A percentile compares a stretch with the other conserved stretches of the same genome.
These are phyloP conservation scores for Lissocephala sabroskyi DNA, from an alignment of 2,888 invertebrate genomes.

Conservation along the genomic window DNA sequence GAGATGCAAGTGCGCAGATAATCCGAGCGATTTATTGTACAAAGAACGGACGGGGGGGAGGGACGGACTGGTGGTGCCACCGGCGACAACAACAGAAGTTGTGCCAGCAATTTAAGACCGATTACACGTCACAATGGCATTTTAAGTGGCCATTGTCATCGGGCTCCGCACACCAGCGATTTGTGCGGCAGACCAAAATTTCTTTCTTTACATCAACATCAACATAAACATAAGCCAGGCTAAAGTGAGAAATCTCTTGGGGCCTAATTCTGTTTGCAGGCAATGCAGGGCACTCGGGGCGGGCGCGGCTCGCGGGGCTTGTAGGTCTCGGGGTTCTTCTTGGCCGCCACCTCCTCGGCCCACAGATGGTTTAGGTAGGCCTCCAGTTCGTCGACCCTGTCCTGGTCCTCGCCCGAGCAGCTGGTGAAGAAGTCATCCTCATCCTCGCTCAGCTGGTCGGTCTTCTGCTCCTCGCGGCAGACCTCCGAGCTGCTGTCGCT, in stretches of 20 bases:
- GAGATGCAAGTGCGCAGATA: conserved; percentile 56
- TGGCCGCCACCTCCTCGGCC: conserved; percentile 40
- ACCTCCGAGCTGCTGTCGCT: conserved; percentile 32
- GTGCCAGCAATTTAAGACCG: conserved; percentile 60
- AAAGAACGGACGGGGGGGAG: too few relatives aligned
- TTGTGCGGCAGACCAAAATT: conserved; percentile 37
- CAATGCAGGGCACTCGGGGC: not conserved
- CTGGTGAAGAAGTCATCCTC: conserved; percentile 14
- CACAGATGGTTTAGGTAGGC: conserved; percentile 44
- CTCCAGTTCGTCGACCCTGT: conserved; percentile 36
- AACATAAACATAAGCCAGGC: too few relatives aligned
- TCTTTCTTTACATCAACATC: not conserved
- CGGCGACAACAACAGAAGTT: conserved; percentile 26
- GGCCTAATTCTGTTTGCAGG: not conserved
- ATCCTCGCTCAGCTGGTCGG: conserved; percentile 6
- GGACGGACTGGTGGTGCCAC: not conserved
- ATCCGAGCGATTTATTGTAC: conserved; percentile 48
- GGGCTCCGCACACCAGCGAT: conserved; percentile 41
- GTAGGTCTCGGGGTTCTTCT: conserved; percentile 22
- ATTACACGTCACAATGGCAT: conserved; percentile 62
- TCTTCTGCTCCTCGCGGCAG: conserved; percentile 25
- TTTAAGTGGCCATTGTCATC: conserved; percentile 63
- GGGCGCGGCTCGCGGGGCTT: not conserved
- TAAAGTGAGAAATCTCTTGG: too few relatives aligned
- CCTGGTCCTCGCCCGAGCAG: conserved; percentile 26